phyloP scores from a whole-genome alignment of 2,888 invertebrate genomes.

The Cloeon dipterum region DNA sequence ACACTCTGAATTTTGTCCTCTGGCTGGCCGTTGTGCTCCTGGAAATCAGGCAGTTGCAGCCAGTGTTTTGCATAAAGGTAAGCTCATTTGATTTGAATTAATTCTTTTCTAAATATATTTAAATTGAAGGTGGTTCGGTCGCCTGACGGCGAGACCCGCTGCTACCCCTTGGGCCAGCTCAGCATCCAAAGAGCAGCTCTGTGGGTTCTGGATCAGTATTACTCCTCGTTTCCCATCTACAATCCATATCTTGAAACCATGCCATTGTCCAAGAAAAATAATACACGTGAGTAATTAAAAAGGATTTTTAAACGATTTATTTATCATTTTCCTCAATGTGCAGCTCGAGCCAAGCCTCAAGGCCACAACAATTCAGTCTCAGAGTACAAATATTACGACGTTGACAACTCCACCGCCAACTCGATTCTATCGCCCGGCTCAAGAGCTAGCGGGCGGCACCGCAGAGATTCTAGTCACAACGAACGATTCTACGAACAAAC shows the following conservation, averaged over 20 bases:
- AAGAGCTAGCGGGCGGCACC: slow-evolving; percentile 10
- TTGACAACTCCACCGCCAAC: slow-evolving; percentile 1
- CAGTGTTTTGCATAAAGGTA: slow-evolving; percentile 64
- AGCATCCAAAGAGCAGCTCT: slow-evolving; percentile 91
- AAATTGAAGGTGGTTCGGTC: slow-evolving; percentile 61
- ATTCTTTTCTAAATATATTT: slow-evolving; percentile 1
- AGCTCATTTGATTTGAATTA: slow-evolving; percentile 3
- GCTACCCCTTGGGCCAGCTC: slow-evolving; percentile 71
- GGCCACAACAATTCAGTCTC: not conserved
- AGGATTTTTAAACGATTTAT: no score
- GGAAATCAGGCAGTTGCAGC: slow-evolving; percentile 79
- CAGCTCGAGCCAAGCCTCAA: not conserved
- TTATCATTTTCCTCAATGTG: no score
- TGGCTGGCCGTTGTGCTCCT: slow-evolving; percentile 82
- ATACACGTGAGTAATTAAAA: not conserved
- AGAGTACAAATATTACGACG: slow-evolving; percentile 1
- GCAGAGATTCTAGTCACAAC: slow-evolving; percentile 83
- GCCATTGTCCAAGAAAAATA: slow-evolving; percentile 46
- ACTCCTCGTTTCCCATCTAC: slow-evolving; percentile 87
- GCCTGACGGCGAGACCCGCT: slow-evolving; percentile 80
- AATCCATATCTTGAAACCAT: slow-evolving; percentile 88
- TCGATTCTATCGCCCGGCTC: not conserved
- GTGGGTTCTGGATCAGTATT: slow-evolving; percentile 84
- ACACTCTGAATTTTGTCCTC: slow-evolving; percentile 84
- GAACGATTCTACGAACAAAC: slow-evolving; percentile 96